Evolutionary conservation across 2,113 vertebrate genomes (phyloP), one percentile per base, ranked within the genome.

Genomic region (Eudyptes chrysolophus): DNA sequence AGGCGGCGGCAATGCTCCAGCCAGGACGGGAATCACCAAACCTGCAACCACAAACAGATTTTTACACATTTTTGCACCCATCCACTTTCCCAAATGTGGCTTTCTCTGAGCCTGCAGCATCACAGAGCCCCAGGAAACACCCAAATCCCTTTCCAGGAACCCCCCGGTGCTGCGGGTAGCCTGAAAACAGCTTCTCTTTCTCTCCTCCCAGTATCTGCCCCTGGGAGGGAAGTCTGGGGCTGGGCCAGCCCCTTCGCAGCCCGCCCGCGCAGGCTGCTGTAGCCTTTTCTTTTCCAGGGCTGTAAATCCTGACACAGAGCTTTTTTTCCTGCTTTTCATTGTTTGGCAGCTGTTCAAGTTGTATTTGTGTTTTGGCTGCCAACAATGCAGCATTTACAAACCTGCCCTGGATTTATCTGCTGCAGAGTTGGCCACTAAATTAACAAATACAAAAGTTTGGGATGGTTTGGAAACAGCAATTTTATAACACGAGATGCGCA

Each of bases 311-410:
- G 49, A 76, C 79, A 80, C 68, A 10, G 77, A 95, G 64, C 10
- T 7, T 11, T 65, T 78, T 44, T 40, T 2, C 0, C 0, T 58
- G 36, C 8, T 78, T 78, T 81, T 79, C 22, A 9, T 88, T 34
- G 34, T n/a, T 72, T 96, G 97, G 97, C 94, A 94, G 94, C 84
- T 14, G 0, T 51, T 96, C 96, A 87, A 96, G 94, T 74, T 75
- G 89, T 91, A 15, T 93, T 96, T 96, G 94, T 89, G 96, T 95
- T 91, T 87, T 68, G 97, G 92, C 96, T 97, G 97, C 97, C 96
- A 92, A 95, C 96, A 85, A 82, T 96, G 97, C 96, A 94, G 97
- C 96, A 94, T 55, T 82, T 16, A 87, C 93, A 87, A 95, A 87
- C 93, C 94, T 95, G 97, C 89, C 94, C 97, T 25, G 93, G 93